Evolutionary conservation across 2,797 vertebrate genomes (phyloP), one percentile per base, ranked within the genome.

Genomic region (Phoebastria nigripes): DNA sequence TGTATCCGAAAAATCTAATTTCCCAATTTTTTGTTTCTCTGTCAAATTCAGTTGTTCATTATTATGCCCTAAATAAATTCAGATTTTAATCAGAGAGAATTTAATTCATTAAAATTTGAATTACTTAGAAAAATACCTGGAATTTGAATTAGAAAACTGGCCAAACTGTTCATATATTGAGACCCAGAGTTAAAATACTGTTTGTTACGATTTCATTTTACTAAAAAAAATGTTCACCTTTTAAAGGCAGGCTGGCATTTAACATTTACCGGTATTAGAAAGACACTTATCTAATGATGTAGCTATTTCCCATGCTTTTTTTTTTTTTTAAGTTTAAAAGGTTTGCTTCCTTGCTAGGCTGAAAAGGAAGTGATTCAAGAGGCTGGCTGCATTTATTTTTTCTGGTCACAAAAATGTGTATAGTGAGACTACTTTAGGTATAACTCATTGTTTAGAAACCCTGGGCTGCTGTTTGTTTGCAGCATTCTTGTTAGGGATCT

Each of bases 401-500:
- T 89, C 59, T 81, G n/a, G 42, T 80, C 79, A 93, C 86, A 93
- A 78, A 93, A 87, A 81, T 91, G 70, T 61, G 4, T 87, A 28
- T 70, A 77, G 74, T 55, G 81, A 83, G 77, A 96, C 44, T 72
- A 24, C 52, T 85, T 94, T 51, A 95, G 90, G 86, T 94, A 44
- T 92, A 96, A 65, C 58, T 97, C 83, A 71, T 94, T 92, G 77
- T 94, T 96, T 95, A 88, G 87, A 94, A 98, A 96, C 70, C 61
- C 47, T 58, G 82, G 58, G 94, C 93, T 95, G 72, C 81, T 95
- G 69, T 93, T 95, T 81, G 79, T 94, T 96, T 87, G 93, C 91
- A 93, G 93, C 81, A 35, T 97, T 94, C 94, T 96, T 96, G 86
- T 97, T 95, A 96, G 92, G 88, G 93, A 87, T 96, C 94, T 96